These are phyloP conservation scores for Caenorhabditis inopinata DNA, from an alignment of 1,140 invertebrate genomes.

Conservation along the genomic window DNA sequence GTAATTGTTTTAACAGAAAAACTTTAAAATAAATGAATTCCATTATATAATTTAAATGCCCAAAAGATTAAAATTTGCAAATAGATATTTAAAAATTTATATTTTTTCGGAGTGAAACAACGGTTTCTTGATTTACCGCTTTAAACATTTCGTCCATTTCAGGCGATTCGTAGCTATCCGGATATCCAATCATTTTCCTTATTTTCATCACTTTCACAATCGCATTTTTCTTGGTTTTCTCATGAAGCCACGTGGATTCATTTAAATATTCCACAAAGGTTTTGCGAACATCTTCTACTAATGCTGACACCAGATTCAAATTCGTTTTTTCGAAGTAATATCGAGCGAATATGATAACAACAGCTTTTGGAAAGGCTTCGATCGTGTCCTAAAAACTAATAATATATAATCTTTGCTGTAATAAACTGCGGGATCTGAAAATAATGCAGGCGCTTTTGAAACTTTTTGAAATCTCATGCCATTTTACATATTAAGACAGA, in stretches of 20 bases:
- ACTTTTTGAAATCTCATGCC: too few species aligned
- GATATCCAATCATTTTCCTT: not conserved
- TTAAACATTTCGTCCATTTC: not conserved
- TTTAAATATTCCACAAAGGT: not conserved
- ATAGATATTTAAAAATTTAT: not conserved
- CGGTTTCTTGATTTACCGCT: not conserved
- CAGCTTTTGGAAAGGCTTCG: not conserved
- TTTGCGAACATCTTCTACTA: not conserved
- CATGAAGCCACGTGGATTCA: not conserved
- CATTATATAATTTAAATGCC: too few species aligned
- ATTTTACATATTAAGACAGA: too few species aligned
- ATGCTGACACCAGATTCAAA: not conserved
- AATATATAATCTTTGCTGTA: too few species aligned
- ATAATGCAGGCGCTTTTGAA: too few species aligned
- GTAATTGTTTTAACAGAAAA: too few species aligned
- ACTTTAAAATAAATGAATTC: too few species aligned
- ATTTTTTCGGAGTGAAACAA: not conserved
- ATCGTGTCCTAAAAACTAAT: too few species aligned
- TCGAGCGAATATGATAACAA: not conserved
- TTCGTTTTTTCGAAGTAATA: not conserved
- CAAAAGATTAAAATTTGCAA: not conserved
- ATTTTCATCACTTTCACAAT: not conserved
- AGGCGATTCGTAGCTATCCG: not conserved
- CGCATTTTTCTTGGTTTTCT: not conserved
- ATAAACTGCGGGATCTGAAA: too few species aligned